Conservation (phyloP, 2,888 invertebrate species). For the Coelinius sp. region DNA sequence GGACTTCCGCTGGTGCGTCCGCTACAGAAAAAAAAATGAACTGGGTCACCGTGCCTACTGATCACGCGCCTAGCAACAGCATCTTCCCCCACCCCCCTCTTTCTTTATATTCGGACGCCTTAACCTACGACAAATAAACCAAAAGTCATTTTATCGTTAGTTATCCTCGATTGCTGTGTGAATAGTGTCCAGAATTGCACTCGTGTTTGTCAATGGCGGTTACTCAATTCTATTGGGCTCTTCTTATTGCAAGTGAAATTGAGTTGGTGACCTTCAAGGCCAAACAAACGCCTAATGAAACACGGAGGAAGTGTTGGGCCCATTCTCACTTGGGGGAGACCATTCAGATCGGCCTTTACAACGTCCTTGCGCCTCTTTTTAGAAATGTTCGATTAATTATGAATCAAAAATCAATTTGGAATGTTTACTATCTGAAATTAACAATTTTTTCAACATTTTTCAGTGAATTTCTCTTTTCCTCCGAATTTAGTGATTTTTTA, state of each 20-base stretch:
- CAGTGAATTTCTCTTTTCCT: too few relatives aligned
- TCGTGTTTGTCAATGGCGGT: background rate
- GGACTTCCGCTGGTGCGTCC: conserved; percentile 30
- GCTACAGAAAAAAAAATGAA: background rate
- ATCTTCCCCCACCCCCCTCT: background rate
- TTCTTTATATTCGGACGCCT: background rate
- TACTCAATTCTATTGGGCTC: background rate
- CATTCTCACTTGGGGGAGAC: background rate
- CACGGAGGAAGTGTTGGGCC: background rate
- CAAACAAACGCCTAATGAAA: conserved; percentile 18
- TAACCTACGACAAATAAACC: conserved; percentile 20
- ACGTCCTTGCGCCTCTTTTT: background rate
- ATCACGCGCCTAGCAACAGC: conserved; percentile 21
- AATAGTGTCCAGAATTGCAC: background rate
- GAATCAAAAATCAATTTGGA: background rate
- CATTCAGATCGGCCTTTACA: background rate
- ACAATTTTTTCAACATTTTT: too few relatives aligned
- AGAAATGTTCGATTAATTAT: background rate
- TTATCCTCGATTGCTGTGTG: background rate
- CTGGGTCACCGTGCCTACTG: conserved; percentile 1
- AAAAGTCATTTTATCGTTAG: background rate
- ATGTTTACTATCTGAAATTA: too few relatives aligned
- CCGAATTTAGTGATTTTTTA: too few relatives aligned
- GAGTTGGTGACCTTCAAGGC: conserved; percentile 14
- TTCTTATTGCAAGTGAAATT: background rate